Evolutionary conservation across 2,888 invertebrate species (phyloP).

Genomic region (Clunio marinus): DNA sequence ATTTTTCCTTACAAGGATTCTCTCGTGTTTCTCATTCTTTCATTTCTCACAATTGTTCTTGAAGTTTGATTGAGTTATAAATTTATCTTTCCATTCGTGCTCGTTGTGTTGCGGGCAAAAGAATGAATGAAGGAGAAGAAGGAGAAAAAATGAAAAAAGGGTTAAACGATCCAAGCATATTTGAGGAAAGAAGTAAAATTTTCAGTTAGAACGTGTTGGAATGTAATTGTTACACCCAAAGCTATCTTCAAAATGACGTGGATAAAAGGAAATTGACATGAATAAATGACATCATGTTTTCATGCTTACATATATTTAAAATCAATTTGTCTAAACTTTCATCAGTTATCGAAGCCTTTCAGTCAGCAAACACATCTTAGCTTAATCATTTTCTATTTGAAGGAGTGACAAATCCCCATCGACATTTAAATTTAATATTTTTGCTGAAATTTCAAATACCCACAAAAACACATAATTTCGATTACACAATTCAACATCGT

Average conservation of each 20-base stretch:
- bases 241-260: neutral
- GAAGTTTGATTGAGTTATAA: slow-evolving; percentile 38
- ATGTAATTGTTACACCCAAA: slow-evolving; percentile 27
- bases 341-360: too few species aligned
- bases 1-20: neutral
- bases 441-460: too few species aligned
- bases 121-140: slow-evolving; percentile 21
- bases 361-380: too few species aligned
- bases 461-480: neutral
- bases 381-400: too few species aligned
- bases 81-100: neutral
- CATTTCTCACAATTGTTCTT: neutral
- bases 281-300: too few species aligned
- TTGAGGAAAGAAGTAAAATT: slow-evolving; percentile 10
- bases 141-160: slow-evolving; percentile 23
- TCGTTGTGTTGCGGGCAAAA: slow-evolving; percentile 4
- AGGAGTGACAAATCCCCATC: too few species aligned
- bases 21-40: neutral
- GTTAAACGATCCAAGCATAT: slow-evolving; percentile 26
- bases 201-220: slow-evolving; percentile 34
- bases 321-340: too few species aligned
- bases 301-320: too few species aligned
- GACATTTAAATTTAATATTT: too few species aligned
- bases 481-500: neutral
- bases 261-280: too few species aligned